Base-by-base conservation (phyloP, 2,113 vertebrate genomes). In the Poeciliopsis prolifica region DNA sequence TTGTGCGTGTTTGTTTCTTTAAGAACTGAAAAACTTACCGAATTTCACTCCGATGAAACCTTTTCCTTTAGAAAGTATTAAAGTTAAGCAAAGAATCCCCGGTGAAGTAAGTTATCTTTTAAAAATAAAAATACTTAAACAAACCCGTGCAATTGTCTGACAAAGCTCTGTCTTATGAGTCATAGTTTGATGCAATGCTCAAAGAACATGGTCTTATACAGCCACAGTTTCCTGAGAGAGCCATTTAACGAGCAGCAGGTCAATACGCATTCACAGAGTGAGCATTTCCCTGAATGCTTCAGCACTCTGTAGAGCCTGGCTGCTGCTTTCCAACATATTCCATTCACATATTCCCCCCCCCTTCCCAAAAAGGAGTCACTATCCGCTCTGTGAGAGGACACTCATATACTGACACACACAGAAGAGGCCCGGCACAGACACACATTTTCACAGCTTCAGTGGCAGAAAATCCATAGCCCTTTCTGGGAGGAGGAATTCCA, bases 401-500 rank as follows among this genome's bases (percentile, higher is more conserved):
- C 86, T 48, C 51, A 40, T 67, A 40, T 60, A 37, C 10, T 26
- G 62, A 72, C 77, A 48, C 13, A 35, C 63, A 74, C 72, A 84
- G 68, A 58, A 62, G 61, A 81, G 54, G 54, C 72, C 68, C 24
- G n/a, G 64, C 81, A 30, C 44, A 77, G 88, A 83, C 79, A 80
- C 90, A 87, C 91, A 80, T 89, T 92, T 89, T 91, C 89, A 88
- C 92, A 92, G 93, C 89, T 91, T 91, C 94, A 94, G 85, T 94
- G 95, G 93, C 94, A 95, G 95, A 93, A 95, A 95, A 95, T 95
- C 95, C 86, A 95, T 95, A 94, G 87, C 81, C 83, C 88, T 94
- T 94, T 95, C 94, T 93, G 83, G 92, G 92, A 94, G 94, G 92
- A 94, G 94, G 93, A 94, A 94, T 95, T 94, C 94, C 94, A 95